phyloP scores from a whole-genome alignment of 2,797 vertebrate species.

The Austrolebias charrua region DNA sequence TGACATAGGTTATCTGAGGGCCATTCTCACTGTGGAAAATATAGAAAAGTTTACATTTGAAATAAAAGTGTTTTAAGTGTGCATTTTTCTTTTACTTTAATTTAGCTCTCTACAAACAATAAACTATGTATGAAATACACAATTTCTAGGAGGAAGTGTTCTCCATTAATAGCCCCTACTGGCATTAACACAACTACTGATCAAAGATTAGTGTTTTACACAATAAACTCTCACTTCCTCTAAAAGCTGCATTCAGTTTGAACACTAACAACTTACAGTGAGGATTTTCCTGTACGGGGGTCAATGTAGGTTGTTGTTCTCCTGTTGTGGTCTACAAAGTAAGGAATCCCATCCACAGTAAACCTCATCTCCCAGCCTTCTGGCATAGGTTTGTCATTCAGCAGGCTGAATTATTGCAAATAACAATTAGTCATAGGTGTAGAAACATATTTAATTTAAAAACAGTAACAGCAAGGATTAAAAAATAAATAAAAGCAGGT shows the following conservation, averaged over 20 bases:
- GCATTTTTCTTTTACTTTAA: too few relatives aligned
- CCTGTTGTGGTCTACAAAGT: constrained; percentile 97
- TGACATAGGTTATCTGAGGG: constrained; percentile 98
- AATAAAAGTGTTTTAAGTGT: too few relatives aligned
- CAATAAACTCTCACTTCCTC: not conserved
- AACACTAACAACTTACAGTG: constrained; percentile 82
- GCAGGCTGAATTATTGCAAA: constrained; percentile 65
- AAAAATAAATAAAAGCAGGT: too few relatives aligned
- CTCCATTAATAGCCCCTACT: too few relatives aligned
- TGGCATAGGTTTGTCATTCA: constrained; percentile 98
- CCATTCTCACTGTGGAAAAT: constrained; percentile 89
- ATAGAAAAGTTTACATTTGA: not conserved
- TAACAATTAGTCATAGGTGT: too few relatives aligned
- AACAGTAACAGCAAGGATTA: too few relatives aligned
- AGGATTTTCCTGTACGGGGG: constrained; percentile 97
- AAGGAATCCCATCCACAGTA: constrained; percentile 96
- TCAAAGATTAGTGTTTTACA: not conserved
- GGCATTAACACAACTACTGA: too few relatives aligned
- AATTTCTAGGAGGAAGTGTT: too few relatives aligned
- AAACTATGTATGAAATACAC: too few relatives aligned
- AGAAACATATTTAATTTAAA: too few relatives aligned
- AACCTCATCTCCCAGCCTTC: constrained; percentile 99
- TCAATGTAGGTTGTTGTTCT: constrained; percentile 97
- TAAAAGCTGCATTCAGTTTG: not conserved
- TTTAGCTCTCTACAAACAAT: too few relatives aligned